A percentile compares a stretch with the other conserved stretches of the same genome.
Evolutionary conservation across 2,888 invertebrate genomes (phyloP).

Genomic region (Oscheius myriophilus): DNA sequence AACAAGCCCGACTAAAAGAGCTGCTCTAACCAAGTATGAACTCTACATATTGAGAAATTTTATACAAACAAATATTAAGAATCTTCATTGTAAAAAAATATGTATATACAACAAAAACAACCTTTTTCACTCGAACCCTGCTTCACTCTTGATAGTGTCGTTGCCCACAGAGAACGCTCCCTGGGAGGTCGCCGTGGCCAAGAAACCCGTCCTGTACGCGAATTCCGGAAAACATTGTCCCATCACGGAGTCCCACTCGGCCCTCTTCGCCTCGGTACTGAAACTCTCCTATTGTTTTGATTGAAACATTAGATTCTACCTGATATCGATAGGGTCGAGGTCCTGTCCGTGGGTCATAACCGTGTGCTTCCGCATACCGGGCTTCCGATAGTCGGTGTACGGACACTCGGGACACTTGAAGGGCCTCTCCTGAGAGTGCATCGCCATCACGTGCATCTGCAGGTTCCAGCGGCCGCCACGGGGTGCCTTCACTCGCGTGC

Average conservation of each 20-base stretch:
- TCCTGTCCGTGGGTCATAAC: slow-evolving; percentile 38
- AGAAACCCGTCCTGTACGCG: slow-evolving; percentile 42
- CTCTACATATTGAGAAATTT: no score
- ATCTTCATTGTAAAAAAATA: no score
- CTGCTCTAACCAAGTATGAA: no score
- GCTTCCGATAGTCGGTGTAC: slow-evolving; percentile 43
- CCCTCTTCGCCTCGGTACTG: slow-evolving; percentile 36
- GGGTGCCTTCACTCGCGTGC: slow-evolving; percentile 43
- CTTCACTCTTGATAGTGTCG: neutral
- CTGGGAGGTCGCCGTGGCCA: slow-evolving; percentile 27
- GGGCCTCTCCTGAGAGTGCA: slow-evolving; percentile 39
- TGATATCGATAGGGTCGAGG: slow-evolving; percentile 40
- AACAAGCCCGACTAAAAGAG: no score
- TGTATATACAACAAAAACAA: no score
- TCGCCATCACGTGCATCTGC: slow-evolving; percentile 53
- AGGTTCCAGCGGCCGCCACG: slow-evolving; percentile 51
- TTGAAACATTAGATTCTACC: neutral
- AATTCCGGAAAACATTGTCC: slow-evolving; percentile 45
- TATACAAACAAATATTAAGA: no score
- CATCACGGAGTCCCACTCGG: slow-evolving; percentile 47
- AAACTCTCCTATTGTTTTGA: slow-evolving; percentile 8
- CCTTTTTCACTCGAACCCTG: no score
- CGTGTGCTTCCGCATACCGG: slow-evolving; percentile 45
- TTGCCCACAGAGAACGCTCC: slow-evolving; percentile 18
- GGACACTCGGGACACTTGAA: slow-evolving; percentile 40